Evolutionary conservation across 2,888 invertebrate genomes (phyloP).

Genomic region (Carcina quercana): DNA sequence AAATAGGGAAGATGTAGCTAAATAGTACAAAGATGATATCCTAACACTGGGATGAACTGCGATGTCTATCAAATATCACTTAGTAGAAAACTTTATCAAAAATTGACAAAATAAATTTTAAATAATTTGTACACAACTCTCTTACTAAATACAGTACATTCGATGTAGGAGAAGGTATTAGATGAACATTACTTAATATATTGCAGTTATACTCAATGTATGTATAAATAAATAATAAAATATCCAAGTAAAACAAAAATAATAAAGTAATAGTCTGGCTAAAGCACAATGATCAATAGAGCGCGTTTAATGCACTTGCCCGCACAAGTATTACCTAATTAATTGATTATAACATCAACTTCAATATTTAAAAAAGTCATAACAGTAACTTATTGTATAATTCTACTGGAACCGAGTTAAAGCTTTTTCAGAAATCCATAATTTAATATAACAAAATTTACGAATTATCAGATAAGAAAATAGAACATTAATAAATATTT

Average conservation of each 20-base stretch:
- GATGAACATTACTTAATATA: constrained; percentile 38
- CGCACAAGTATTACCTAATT: constrained; percentile 69
- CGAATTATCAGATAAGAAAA: constrained; percentile 65
- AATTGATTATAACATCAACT: constrained; percentile 73
- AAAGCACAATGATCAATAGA: constrained; percentile 66
- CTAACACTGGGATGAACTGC: constrained; percentile 52
- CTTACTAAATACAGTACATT: constrained; percentile 32
- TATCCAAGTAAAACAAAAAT: constrained; percentile 72
- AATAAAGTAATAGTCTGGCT: constrained; percentile 58
- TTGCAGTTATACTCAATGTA: constrained; percentile 45
- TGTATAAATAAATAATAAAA: constrained; percentile 74
- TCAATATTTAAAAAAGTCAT: constrained; percentile 67
- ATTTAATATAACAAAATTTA: constrained; percentile 72
- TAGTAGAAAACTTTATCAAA: constrained; percentile 21
- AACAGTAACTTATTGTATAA: constrained; percentile 73
- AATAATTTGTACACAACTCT: constrained; percentile 33
- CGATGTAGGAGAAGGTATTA: constrained; percentile 46
- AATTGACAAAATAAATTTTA: constrained; percentile 29
- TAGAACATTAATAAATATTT: constrained; percentile 73
- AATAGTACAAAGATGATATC: constrained; percentile 52
- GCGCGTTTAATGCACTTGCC: constrained; percentile 74
- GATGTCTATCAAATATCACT: constrained; percentile 33
- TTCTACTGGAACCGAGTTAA: constrained; percentile 74
- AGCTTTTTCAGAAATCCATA: constrained; percentile 72
- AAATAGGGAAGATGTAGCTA: constrained; percentile 56